Evolutionary conservation across 53 echinoderm and acorn worm species (phyloP), one percentile per base, ranked within the genome.

Genomic region (Henricia sp.): DNA sequence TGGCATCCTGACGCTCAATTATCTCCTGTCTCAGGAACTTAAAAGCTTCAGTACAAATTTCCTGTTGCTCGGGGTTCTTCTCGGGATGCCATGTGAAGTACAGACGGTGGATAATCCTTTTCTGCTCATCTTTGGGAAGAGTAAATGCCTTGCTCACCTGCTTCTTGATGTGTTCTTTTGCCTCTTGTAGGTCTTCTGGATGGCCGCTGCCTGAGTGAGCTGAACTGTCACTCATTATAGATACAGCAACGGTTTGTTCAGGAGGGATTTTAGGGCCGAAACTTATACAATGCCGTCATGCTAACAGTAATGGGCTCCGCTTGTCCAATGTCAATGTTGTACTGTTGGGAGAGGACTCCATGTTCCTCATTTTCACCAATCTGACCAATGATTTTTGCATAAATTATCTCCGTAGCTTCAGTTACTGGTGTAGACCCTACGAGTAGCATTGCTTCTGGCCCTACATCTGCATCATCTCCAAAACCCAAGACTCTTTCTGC

Each of bases 41-140:
- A 57, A 92, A 92, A 0, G 86, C 83, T 41, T 73, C 82, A 32
- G 56, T 72, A 0, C 86, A 82, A 67, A 82, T 34, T 48, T 68
- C 72, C 35, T 84, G 64, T 37, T 82, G 68, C 1, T 16, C 70
- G 1, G 71, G 76, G 37, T 92, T 82, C 70, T 92, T 92, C 36
- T 91, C 91, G 14, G 91, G 91, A 52, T 91, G 91, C 91, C 91
- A 91, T 52, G 69, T 84, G 13, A 57, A 53, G 59, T 85, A 78
- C 36, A 92, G 76, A 13, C 92, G 89, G 23, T 52, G 43, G 24
- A 92, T 17, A 24, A 74, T 73, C 64, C 90, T 72, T 57, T 82
- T 74, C n/a, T 77, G 76, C 48, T 89, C 93, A 33, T 73, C 74
- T 41, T 82, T 59, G 6, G 74, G 83, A 30, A 92, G 41, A 0